These are phyloP conservation scores for Microcebus lehilahytsara DNA, from an alignment of 2,113 vertebrate genomes.

Conservation along the genomic window DNA sequence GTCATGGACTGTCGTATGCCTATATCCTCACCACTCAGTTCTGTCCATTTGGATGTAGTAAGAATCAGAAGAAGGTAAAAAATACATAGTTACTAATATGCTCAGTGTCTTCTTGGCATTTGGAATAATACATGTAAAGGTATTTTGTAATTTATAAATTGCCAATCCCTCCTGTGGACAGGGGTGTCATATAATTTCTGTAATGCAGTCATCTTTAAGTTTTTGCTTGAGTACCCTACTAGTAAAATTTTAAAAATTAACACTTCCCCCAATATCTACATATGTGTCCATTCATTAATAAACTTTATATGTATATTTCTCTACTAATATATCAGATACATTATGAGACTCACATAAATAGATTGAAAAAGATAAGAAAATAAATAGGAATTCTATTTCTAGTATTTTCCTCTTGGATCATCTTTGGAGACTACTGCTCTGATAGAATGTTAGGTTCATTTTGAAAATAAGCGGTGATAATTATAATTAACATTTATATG, in stretches of 20 bases:
- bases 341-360: background rate
- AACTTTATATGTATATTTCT: background rate
- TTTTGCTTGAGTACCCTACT: background rate
- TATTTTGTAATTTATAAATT: background rate
- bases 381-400: background rate
- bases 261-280: background rate
- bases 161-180: background rate
- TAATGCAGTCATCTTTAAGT: background rate
- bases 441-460: background rate
- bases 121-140: background rate
- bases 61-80: background rate
- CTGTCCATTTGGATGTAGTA: background rate
- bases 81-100: background rate
- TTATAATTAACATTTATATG: background rate
- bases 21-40: background rate
- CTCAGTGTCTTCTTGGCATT: background rate
- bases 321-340: background rate
- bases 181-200: background rate
- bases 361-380: background rate
- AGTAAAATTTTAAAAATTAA: background rate
- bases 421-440: background rate
- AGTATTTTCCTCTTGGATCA: background rate
- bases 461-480: background rate
- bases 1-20: background rate
- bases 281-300: background rate